Percentiles rank a stretch among this genome's conserved stretches.
Conservation (phyloP, 92 coral and sea anemone species). For the Zoanthus gigantus region DNA sequence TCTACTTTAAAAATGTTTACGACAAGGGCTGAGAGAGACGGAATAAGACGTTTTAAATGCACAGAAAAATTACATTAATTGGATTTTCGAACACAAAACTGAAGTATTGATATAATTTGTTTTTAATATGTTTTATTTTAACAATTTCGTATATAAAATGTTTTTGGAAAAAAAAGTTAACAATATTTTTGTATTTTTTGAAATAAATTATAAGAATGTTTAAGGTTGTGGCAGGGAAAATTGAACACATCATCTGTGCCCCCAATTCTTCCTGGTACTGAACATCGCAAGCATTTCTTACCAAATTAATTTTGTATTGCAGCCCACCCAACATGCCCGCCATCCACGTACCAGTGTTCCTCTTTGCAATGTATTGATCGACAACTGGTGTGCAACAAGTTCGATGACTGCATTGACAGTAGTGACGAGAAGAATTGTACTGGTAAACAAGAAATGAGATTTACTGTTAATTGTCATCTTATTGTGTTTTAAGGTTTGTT, state of each 20-base stretch:
- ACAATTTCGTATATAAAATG: too few relatives aligned
- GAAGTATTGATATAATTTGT: too few relatives aligned
- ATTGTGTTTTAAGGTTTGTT: not conserved
- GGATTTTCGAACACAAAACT: too few relatives aligned
- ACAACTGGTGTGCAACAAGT: slow-evolving; percentile 38
- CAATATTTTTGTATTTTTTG: too few relatives aligned
- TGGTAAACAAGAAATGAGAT: not conserved
- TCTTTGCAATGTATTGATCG: slow-evolving; percentile 12
- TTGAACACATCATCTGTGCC: not conserved
- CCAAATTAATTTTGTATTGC: not conserved
- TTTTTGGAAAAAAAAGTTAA: too few relatives aligned
- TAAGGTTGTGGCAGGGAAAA: not conserved
- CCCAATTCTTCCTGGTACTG: not conserved
- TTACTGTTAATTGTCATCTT: not conserved
- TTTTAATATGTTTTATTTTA: too few relatives aligned
- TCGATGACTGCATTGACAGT: slow-evolving; percentile 30
- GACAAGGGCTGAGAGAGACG: not conserved
- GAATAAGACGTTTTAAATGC: not conserved
- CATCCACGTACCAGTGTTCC: not conserved
- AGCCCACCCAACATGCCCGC: slow-evolving; percentile 7
- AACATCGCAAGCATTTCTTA: not conserved
- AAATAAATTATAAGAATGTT: too few relatives aligned
- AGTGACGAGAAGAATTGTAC: slow-evolving; percentile 33
- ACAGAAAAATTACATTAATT: too few relatives aligned
- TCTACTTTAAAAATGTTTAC: not conserved